A percentile compares a stretch with the other conserved stretches of the same genome.
phyloP scores from a whole-genome alignment of 2,113 vertebrate genomes.

The Burhinus oedicnemus region DNA sequence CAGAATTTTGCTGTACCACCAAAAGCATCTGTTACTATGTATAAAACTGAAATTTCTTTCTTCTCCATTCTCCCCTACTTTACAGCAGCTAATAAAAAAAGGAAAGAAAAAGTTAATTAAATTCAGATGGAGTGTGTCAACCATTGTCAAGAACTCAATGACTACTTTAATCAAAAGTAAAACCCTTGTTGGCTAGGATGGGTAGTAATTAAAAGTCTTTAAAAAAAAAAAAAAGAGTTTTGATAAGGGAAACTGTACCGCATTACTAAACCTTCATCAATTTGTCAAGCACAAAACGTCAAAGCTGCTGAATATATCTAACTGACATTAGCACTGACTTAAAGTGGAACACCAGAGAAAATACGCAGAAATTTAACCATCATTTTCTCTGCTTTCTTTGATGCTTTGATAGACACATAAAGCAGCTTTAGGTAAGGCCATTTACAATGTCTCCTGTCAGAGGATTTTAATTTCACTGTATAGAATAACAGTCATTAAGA shows the following conservation, averaged over 20 bases:
- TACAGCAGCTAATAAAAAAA: background rate
- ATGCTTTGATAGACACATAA: background rate
- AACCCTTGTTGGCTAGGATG: background rate
- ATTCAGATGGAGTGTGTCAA: constrained; percentile 34
- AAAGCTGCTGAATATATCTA: background rate
- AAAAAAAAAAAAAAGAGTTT: background rate
- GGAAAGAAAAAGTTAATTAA: constrained; percentile 38
- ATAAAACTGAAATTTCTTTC: background rate
- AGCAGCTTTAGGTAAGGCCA: background rate
- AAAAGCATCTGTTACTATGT: background rate
- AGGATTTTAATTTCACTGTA: background rate
- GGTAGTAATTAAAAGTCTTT: constrained; percentile 34
- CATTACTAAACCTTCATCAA: background rate
- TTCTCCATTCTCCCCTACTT: background rate
- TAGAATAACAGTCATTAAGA: background rate
- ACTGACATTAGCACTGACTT: background rate
- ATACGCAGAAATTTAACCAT: background rate
- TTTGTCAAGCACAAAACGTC: constrained; percentile 41
- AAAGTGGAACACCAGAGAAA: background rate
- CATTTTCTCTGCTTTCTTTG: background rate
- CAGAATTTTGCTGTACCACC: background rate
- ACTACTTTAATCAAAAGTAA: constrained; percentile 56
- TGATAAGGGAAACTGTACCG: background rate
- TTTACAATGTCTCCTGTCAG: background rate
- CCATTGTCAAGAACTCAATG: constrained; percentile 16